Evolutionary conservation across 1,140 invertebrate species (phyloP).

Genomic region (Diorhabda sublineata): DNA sequence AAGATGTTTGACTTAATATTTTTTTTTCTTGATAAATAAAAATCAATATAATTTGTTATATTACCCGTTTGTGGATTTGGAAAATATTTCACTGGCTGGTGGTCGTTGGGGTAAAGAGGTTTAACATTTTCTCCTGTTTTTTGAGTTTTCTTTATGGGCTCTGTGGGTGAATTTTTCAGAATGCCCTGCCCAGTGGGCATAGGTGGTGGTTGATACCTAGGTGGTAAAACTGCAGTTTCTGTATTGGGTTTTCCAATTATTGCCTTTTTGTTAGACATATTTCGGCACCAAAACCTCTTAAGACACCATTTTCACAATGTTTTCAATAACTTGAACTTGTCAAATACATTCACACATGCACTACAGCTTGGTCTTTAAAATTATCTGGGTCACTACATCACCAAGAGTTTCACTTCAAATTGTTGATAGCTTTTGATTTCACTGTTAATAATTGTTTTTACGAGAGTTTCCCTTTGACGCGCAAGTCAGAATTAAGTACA

Average conservation of each 20-base stretch:
- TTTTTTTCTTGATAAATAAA: too few species aligned
- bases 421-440: conserved; percentile 14
- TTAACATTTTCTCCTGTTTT: conserved; percentile 22
- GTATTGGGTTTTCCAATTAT: conserved; percentile 5
- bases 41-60: conserved; percentile 7
- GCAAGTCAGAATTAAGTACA: background rate
- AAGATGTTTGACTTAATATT: background rate
- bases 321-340: background rate
- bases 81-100: conserved; percentile 17
- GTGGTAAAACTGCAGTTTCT: conserved; percentile 48
- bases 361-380: conserved; percentile 14
- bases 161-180: conserved; percentile 50
- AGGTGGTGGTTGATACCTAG: conserved; percentile 63
- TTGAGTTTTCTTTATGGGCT: conserved; percentile 31
- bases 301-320: conserved; percentile 9
- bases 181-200: conserved; percentile 52
- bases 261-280: conserved; percentile 20
- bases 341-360: background rate
- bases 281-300: conserved; percentile 1
- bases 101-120: conserved; percentile 14
- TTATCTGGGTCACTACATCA: conserved; percentile 14
- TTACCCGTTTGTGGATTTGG: conserved; percentile 17
- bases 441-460: background rate
- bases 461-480: background rate
- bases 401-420: conserved; percentile 10